Evolutionary conservation across 1,140 invertebrate species (phyloP).

Genomic region (Ips typographus): DNA sequence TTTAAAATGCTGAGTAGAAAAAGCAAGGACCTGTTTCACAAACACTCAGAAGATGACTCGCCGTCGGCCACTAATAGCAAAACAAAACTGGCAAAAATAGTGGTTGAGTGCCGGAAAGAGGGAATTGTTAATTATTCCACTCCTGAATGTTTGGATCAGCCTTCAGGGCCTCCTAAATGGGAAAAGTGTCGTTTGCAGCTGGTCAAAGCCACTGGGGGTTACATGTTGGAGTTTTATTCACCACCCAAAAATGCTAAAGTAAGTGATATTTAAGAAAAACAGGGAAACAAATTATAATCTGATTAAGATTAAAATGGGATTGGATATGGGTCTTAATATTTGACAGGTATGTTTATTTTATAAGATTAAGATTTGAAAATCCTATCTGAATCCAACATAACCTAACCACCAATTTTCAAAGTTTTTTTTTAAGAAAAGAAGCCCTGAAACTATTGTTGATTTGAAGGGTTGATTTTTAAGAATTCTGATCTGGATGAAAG

Average conservation of each 20-base stretch:
- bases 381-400: too few species aligned
- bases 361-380: not conserved
- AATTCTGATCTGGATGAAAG: too few species aligned
- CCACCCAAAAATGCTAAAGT: constrained; percentile 82
- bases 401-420: too few species aligned
- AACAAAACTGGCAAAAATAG: constrained; percentile 85
- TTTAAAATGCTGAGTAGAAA: constrained; percentile 78
- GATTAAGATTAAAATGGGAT: too few species aligned
- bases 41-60: constrained; percentile 86
- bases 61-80: constrained; percentile 67
- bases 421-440: too few species aligned
- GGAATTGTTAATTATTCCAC: constrained; percentile 89
- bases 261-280: constrained; percentile 3
- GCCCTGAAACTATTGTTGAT: too few species aligned
- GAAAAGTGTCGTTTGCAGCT: constrained; percentile 88
- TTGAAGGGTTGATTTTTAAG: too few species aligned
- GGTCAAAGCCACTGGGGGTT: constrained; percentile 88
- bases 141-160: constrained; percentile 83
- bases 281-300: too few species aligned
- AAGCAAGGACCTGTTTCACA: constrained; percentile 84
- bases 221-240: constrained; percentile 94
- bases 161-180: constrained; percentile 86
- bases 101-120: constrained; percentile 90
- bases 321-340: too few species aligned
- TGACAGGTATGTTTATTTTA: not conserved